These are phyloP conservation scores for Prenolepis imparis DNA, from an alignment of 2,888 invertebrate genomes.

Conservation along the genomic window DNA sequence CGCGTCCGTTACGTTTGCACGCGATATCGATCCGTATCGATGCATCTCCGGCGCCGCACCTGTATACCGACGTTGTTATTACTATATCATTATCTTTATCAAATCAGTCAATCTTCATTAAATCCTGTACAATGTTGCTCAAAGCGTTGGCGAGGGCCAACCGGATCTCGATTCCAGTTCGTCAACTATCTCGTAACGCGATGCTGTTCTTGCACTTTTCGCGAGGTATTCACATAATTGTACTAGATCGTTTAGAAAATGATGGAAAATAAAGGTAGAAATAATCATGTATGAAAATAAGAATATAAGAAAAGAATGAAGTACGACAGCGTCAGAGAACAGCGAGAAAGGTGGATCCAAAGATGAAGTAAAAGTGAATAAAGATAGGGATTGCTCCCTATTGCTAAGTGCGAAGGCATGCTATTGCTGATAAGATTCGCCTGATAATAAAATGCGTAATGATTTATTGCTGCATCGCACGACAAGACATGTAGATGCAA, in stretches of 20 bases:
- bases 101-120: constrained; percentile 69
- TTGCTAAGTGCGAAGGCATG: constrained; percentile 82
- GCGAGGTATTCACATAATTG: constrained; percentile 49
- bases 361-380: neutral
- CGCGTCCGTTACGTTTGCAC: constrained; percentile 40
- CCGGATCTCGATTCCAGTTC: constrained; percentile 66
- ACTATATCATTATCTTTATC: constrained; percentile 67
- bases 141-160: constrained; percentile 48
- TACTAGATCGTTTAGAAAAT: constrained; percentile 14
- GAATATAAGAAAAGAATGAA: constrained; percentile 29
- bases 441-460: constrained; percentile 78
- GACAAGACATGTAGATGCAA: constrained; percentile 39
- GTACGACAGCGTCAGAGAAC: constrained; percentile 49
- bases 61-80: constrained; percentile 58
- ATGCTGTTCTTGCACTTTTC: neutral
- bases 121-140: constrained; percentile 61
- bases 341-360: constrained; percentile 51
- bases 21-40: constrained; percentile 54
- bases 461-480: constrained; percentile 74
- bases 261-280: constrained; percentile 2
- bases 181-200: neutral
- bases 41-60: constrained; percentile 40
- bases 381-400: constrained; percentile 53
- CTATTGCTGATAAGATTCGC: constrained; percentile 77
- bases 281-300: neutral